phyloP scores from a whole-genome alignment of 2,113 vertebrate genomes.

The Circaetus cinerascens region DNA sequence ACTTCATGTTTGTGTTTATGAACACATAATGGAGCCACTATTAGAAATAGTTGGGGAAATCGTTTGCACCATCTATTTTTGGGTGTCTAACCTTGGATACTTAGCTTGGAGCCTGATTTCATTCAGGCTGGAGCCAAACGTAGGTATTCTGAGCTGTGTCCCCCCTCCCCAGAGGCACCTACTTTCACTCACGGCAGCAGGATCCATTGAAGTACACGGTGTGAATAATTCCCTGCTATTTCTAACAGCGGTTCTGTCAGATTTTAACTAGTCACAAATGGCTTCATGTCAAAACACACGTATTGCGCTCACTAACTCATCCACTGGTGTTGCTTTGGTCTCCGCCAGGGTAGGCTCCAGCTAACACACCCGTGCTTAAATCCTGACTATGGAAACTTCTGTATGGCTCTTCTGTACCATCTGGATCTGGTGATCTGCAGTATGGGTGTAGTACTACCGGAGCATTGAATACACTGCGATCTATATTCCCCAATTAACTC shows the following conservation, averaged over 20 bases:
- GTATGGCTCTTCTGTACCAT: neutral
- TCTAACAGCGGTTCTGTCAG: neutral
- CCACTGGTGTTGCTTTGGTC: neutral
- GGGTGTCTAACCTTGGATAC: neutral
- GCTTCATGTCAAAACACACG: neutral
- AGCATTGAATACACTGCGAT: neutral
- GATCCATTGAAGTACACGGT: neutral
- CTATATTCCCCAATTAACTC: neutral
- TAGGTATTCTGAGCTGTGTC: neutral
- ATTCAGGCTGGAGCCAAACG: neutral
- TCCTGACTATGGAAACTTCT: neutral
- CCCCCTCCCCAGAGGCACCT: neutral
- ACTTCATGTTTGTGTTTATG: neutral
- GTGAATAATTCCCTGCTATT: neutral
- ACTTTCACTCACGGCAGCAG: neutral
- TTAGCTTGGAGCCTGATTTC: neutral
- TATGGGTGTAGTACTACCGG: neutral
- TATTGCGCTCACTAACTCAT: neutral
- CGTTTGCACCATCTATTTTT: neutral
- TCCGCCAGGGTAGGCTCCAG: neutral
- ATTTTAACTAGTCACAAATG: neutral
- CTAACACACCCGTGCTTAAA: neutral
- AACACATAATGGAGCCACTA: neutral
- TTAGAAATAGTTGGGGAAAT: neutral
- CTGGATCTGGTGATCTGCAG: neutral